phyloP scores from a whole-genome alignment of 2,113 vertebrate genomes.

The Psilopogon haemacephalus region DNA sequence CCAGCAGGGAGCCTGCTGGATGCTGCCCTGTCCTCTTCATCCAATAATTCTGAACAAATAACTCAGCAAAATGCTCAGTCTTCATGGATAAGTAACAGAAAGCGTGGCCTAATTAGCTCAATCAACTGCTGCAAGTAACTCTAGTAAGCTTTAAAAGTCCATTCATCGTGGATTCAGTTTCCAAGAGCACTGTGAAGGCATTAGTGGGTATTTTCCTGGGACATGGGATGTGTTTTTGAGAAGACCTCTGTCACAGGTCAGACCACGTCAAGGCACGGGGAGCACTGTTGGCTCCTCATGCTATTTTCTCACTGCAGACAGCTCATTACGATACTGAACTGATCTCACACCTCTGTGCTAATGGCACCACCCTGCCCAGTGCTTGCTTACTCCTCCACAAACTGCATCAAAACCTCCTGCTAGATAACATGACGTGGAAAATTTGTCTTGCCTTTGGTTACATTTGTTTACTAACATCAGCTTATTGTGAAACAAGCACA shows the following conservation, averaged over 20 bases:
- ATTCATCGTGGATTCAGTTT: neutral
- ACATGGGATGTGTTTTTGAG: neutral
- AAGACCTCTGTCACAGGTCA: neutral
- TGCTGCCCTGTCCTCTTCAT: neutral
- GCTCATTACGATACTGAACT: neutral
- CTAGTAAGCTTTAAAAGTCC: neutral
- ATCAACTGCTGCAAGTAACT: conserved; percentile 1
- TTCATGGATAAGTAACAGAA: conserved; percentile 5
- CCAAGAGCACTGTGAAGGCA: neutral
- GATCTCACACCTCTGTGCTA: neutral
- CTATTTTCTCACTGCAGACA: neutral
- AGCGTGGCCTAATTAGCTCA: neutral
- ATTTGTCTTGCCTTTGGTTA: conserved; percentile 14
- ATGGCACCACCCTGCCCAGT: neutral
- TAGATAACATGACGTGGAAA: neutral
- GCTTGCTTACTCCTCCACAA: neutral
- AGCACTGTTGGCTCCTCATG: neutral
- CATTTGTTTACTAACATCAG: conserved; percentile 42
- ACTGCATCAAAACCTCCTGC: neutral
- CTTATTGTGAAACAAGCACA: conserved; percentile 18
- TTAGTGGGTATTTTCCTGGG: neutral
- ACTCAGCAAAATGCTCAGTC: neutral
- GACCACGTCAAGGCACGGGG: neutral
- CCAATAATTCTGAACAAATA: conserved; percentile 42
- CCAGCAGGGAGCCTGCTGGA: conserved; percentile 4